Base-by-base conservation (phyloP, 2,113 vertebrate species). In the Anser cygnoides region DNA sequence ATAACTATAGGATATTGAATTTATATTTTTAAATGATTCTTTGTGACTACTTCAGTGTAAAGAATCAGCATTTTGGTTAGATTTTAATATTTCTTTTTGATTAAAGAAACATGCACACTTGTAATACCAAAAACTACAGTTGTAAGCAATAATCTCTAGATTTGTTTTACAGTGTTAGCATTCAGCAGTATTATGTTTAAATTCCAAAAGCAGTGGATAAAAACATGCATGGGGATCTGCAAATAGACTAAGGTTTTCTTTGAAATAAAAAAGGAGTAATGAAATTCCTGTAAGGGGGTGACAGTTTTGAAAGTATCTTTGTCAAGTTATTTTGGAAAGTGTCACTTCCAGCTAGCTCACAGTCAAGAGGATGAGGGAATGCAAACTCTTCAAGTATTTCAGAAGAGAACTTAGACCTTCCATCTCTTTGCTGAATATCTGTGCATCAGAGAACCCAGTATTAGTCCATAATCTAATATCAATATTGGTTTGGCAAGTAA, bases 271-370 rank as follows among this genome's bases (percentile, higher is more conserved):
- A 65, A 63, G 19, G 57, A 93, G 81, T 94, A 89, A 81, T 79
- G 81, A 82, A 85, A 91, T 83, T 85, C 57, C 66, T 62, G 28
- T 35, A 81, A 78, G 22, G 62, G 87, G 91, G 52, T 58, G 76
- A 87, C 54, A 90, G 65, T 54, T 96, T 58, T 61, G 21, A 90
- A 93, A 89, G 87, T 46, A 84, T 81, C 61, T 90, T 84, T 94
- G 80, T 93, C 52, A 72, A 57, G 83, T 37, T 90, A 54, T 90
- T 94, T 93, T 92, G 92, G 7, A 84, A 90, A 74, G 73, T 68
- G 76, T 72, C 83, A 72, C 73, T 96, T 94, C 37, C 83, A 88
- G 80, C 86, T 94, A 54, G 61, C 61, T 1, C 20, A 49, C 46
- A 49, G 1, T 92, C 46, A 84, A 93, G 77, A 91, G 50, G 63